phyloP scores from a whole-genome alignment of 2,113 vertebrate species.

The Myxocyprinus asiaticus region DNA sequence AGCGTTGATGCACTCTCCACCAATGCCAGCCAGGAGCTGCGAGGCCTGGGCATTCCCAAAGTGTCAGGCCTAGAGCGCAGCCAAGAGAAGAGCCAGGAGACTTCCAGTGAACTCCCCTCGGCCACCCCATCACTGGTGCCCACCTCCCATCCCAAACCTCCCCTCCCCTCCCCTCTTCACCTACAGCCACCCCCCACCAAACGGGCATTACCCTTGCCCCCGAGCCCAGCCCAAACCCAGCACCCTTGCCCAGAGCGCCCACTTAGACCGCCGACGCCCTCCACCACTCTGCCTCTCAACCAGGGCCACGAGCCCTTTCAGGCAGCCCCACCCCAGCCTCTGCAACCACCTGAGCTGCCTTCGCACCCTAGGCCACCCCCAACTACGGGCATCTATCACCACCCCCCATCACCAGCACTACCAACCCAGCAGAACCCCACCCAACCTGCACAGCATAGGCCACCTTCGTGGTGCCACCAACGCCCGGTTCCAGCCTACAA shows the following conservation, averaged over 20 bases:
- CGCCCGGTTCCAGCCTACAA: constrained; percentile 83
- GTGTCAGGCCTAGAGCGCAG: constrained; percentile 97
- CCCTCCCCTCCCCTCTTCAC: constrained; percentile 74
- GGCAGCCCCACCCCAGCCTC: constrained; percentile 66
- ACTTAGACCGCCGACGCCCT: constrained; percentile 60
- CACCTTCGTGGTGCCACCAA: constrained; percentile 78
- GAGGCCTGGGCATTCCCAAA: constrained; percentile 84
- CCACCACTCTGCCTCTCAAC: constrained; percentile 70
- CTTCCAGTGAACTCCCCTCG: constrained; percentile 76
- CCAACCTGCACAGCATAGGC: constrained; percentile 75
- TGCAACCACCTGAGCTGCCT: constrained; percentile 63
- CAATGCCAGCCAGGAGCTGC: constrained; percentile 86
- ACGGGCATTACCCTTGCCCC: constrained; percentile 58
- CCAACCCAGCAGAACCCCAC: constrained; percentile 73
- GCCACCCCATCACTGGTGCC: constrained; percentile 67
- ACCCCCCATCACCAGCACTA: constrained; percentile 70
- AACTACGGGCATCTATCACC: constrained; percentile 66
- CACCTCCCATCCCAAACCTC: constrained; percentile 65
- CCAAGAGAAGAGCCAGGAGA: constrained; percentile 94
- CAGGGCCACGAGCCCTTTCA: constrained; percentile 71
- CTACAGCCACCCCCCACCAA: constrained; percentile 63
- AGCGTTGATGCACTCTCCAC: constrained; percentile 78
- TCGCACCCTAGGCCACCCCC: constrained; percentile 61
- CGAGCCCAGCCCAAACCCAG: constrained; percentile 63
- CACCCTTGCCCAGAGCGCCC: constrained; percentile 60